Percentiles rank a stretch among this genome's conserved stretches.
These are phyloP conservation scores for Echinops telfairi DNA, from an alignment of 2,113 vertebrate genomes.

Conservation along the genomic window DNA sequence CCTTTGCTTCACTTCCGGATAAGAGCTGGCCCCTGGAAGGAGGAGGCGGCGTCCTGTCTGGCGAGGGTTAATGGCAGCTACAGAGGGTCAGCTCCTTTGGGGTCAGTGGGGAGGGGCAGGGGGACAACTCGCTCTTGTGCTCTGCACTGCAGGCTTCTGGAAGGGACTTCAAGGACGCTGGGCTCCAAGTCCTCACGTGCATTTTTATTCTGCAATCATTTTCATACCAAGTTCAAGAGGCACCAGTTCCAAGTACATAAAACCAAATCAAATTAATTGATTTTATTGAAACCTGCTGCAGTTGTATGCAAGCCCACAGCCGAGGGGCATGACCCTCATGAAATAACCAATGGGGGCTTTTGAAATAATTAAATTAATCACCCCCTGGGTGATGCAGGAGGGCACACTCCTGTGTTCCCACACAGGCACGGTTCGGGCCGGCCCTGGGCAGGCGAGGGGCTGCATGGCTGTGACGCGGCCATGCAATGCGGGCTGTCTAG, in stretches of 20 bases:
- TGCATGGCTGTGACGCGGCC: too few relatives aligned
- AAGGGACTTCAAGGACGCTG: conserved; percentile 73
- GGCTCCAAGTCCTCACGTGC: conserved; percentile 68
- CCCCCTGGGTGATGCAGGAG: conserved; percentile 64
- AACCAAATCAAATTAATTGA: conserved; percentile 85
- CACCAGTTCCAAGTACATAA: conserved; percentile 81
- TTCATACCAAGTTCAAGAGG: conserved; percentile 83
- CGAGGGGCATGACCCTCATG: conserved; percentile 78
- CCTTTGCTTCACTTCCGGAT: not conserved
- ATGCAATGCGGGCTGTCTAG: too few relatives aligned
- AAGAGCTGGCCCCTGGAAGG: conserved; percentile 21
- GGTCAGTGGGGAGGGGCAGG: not conserved
- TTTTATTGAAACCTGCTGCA: conserved; percentile 83
- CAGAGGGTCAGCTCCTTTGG: not conserved
- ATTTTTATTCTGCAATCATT: conserved; percentile 84
- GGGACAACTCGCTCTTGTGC: conserved; percentile 33
- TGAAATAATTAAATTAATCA: conserved; percentile 83
- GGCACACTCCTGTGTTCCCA: conserved; percentile 10
- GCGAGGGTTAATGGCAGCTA: not conserved
- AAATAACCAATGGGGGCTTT: conserved; percentile 79
- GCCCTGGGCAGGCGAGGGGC: not conserved
- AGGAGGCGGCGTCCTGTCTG: not conserved
- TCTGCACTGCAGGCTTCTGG: not conserved
- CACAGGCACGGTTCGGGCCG: not conserved
- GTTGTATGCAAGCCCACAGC: conserved; percentile 77